Base-by-base conservation (phyloP, 2,888 invertebrate species). In the Drosophila helvetica region DNA sequence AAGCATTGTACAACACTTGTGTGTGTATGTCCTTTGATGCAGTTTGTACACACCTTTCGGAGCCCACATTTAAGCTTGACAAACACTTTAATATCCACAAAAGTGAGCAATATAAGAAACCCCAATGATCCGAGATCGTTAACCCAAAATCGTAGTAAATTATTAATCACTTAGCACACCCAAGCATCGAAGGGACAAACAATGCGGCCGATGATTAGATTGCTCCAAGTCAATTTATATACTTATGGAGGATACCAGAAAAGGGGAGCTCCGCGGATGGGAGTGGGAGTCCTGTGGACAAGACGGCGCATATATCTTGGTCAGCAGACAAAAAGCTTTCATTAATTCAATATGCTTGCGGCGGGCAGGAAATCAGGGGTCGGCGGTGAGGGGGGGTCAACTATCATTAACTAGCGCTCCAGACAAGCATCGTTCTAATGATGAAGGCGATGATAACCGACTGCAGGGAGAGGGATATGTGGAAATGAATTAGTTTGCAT, bases 401-500 rank as follows among this genome's bases (percentile, higher is more conserved):
- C 75, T 68, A 75, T 74, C 77, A 77, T 69, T 66, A 75, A 61
- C 68, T 57, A 52, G 66, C 54, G 58, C 69, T 42, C 60, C 53
- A 64, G 69, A 66, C 54, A 61, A 76, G 80, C 73, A 65, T 74
- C 61, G 67, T 68, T 83, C 65, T 68, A 78, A 80, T 88, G 61
- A 72, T 63, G 59, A 46, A 50, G 54, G 55, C 61, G 74, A 53
- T 55, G 53, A 72, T 66, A 59, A 58, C 45, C 68, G 74, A 71
- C 71, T 68, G 66, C 33, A 15, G 2, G 53, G 61, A 30, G 53
- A 62, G 67, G 57, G 51, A 15, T 70, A 67, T 78, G 67, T 74
- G 75, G 81, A 75, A 82, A 89, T 87, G 86, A 85, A 85, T 85
- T 87, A 87, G 82, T 81, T 87, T 69, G 62, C 86, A 85, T 89